Evolutionary conservation across 1,140 invertebrate genomes (phyloP).

Genomic region (Drosophila ogumai): DNA sequence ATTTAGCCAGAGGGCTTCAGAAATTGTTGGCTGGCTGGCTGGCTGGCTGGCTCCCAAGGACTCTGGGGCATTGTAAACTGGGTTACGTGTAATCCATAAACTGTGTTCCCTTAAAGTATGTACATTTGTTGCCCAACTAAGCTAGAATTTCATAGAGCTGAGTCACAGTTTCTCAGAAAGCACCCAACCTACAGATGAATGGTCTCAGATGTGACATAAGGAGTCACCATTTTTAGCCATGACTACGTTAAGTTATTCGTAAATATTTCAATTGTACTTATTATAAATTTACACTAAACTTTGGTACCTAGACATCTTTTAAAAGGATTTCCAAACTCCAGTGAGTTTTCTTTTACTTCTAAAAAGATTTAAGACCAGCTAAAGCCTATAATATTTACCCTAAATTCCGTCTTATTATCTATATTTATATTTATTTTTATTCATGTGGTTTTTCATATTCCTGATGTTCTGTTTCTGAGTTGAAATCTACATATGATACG

Average conservation of each 20-base stretch:
- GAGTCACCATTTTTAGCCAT: neutral
- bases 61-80: constrained; percentile 46
- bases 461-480: too few species aligned
- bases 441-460: neutral
- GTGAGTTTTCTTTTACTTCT: neutral
- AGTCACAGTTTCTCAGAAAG: constrained; percentile 12
- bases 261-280: neutral
- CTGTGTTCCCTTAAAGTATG: constrained; percentile 20
- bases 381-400: neutral
- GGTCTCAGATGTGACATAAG: neutral
- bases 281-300: neutral
- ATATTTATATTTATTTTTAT: neutral
- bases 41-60: constrained; percentile 2
- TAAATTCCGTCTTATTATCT: neutral
- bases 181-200: neutral
- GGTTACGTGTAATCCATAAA: constrained; percentile 43
- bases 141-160: constrained; percentile 18
- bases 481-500: neutral
- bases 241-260: neutral
- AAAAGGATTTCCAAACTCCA: neutral
- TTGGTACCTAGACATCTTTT: neutral
- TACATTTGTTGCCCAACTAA: constrained; percentile 15
- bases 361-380: too few species aligned
- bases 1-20: constrained; percentile 55
- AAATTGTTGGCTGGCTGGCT: constrained; percentile 16